Conservation (phyloP, 2,888 invertebrate genomes). For the Pomacea canaliculata region DNA sequence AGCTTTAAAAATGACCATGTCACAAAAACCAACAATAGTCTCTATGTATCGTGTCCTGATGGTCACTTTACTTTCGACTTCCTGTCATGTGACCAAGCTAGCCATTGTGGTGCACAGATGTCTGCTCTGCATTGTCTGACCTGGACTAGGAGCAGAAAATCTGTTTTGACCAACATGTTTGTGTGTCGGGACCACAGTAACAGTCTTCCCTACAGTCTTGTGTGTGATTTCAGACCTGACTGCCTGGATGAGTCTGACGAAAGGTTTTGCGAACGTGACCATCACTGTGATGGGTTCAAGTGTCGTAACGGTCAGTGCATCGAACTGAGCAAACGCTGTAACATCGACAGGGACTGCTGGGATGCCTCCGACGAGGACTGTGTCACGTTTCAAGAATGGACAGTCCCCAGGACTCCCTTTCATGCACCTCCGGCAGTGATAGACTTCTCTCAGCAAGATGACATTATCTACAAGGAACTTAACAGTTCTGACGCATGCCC, state of each 20-base stretch:
- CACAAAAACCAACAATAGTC: no score
- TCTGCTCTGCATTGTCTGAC: not conserved
- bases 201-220: conserved; percentile 5
- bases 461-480: no score
- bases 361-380: conserved; percentile 54
- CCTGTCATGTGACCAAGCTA: conserved; percentile 6
- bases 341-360: conserved; percentile 46
- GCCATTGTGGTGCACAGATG: not conserved
- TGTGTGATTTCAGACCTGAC: conserved; percentile 12
- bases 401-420: not conserved
- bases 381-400: not conserved
- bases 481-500: conserved; percentile 9
- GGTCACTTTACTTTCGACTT: conserved; percentile 11
- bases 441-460: no score
- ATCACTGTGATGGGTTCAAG: conserved; percentile 45
- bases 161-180: not conserved
- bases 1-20: no score
- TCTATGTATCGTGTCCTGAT: not conserved
- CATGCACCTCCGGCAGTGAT: no score
- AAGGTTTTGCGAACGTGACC: not conserved
- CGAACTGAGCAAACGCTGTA: conserved; percentile 41
- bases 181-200: not conserved
- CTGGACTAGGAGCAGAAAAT: no score
- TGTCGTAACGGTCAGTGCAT: conserved; percentile 51
- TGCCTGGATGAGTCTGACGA: conserved; percentile 12